Percentiles rank a stretch among this genome's conserved stretches.
Evolutionary conservation across 2,113 vertebrate species (phyloP).

Genomic region (Pseudorectes ferrugineus): DNA sequence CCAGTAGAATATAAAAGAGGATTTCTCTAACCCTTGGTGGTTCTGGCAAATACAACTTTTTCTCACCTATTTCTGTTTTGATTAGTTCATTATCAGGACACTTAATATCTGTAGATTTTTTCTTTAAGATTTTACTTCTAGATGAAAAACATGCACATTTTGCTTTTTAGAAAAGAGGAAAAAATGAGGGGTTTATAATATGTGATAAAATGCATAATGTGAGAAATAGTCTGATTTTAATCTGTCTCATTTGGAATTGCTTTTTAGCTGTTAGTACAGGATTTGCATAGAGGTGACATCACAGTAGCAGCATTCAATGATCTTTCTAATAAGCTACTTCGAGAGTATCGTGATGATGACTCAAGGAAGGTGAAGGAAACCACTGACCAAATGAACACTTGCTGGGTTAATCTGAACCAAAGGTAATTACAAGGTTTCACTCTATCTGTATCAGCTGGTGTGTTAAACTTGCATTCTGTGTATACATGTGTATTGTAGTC

Average conservation of each 20-base stretch:
- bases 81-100: not conserved
- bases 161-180: not conserved
- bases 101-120: not conserved
- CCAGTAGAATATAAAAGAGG: not conserved
- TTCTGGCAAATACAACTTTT: not conserved
- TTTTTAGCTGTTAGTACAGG: slow-evolving; percentile 83
- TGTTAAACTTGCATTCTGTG: not conserved
- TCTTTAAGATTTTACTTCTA: not conserved
- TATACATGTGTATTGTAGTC: not conserved
- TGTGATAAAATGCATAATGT: not conserved
- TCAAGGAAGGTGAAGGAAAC: slow-evolving; percentile 91
- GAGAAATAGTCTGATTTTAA: not conserved
- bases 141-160: not conserved
- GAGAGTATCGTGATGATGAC: slow-evolving; percentile 86
- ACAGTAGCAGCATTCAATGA: slow-evolving; percentile 83
- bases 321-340: slow-evolving; percentile 86
- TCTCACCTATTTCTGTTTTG: not conserved
- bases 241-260: not conserved
- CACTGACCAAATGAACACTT: slow-evolving; percentile 80
- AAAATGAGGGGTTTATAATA: not conserved
- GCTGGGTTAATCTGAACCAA: slow-evolving; percentile 87
- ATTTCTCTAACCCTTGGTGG: not conserved
- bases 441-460: not conserved
- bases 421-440: slow-evolving; percentile 71
- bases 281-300: slow-evolving; percentile 83